Percentiles rank a stretch among this genome's conserved stretches.
Evolutionary conservation across 2,113 vertebrate species (phyloP).

Genomic region (Hydrochoerus hydrochaeris): DNA sequence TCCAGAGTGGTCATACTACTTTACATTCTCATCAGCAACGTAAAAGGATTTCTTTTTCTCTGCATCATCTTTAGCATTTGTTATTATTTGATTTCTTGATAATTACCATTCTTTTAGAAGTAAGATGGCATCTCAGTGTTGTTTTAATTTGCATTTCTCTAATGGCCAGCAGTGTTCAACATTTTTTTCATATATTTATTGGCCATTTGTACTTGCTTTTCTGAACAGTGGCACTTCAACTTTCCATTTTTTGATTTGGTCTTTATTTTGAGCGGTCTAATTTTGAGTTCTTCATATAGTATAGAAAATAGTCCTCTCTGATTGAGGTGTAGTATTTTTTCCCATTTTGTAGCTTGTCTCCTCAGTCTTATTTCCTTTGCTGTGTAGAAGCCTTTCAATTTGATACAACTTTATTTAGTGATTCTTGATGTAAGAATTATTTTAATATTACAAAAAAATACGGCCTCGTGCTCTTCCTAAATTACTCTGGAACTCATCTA

Average conservation of each 20-base stretch:
- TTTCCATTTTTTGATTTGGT: neutral
- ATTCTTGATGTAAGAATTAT: neutral
- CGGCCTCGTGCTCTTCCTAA: neutral
- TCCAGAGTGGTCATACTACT: neutral
- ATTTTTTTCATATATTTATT: neutral
- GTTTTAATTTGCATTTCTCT: neutral
- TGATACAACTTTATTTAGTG: neutral
- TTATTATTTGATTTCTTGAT: neutral
- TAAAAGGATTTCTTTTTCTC: neutral
- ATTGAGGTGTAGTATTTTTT: neutral
- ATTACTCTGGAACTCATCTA: neutral
- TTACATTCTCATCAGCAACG: neutral
- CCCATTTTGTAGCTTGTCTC: neutral
- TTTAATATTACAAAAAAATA: neutral
- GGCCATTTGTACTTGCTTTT: neutral
- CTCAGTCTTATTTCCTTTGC: neutral
- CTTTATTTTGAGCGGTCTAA: neutral
- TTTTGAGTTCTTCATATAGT: neutral
- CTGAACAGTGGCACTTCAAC: neutral
- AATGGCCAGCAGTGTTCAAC: neutral
- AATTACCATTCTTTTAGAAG: neutral
- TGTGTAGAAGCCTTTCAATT: neutral
- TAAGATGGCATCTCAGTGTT: neutral
- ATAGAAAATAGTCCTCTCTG: neutral
- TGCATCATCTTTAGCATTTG: neutral